A percentile compares a stretch with the other conserved stretches of the same genome.
Conservation (phyloP, 2,888 invertebrate genomes). For the Arenicola marina region DNA sequence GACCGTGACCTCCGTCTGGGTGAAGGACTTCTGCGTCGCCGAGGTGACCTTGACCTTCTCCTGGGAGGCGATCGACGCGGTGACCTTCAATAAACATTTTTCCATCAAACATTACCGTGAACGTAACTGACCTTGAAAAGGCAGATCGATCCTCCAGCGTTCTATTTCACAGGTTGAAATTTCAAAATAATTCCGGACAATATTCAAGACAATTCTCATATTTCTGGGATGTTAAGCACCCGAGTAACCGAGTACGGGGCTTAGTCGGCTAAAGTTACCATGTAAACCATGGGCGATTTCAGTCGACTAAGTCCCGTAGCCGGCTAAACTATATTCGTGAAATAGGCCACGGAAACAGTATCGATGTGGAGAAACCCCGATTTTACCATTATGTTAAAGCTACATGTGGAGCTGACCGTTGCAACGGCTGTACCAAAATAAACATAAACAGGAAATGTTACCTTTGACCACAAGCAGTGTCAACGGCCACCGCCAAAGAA, state of each 20-base stretch:
- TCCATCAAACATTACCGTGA: neutral
- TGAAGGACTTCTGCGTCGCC: constrained; percentile 28
- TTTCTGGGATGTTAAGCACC: neutral
- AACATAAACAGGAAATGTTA: too few species aligned
- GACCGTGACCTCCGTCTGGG: constrained; percentile 35
- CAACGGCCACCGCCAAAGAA: too few species aligned
- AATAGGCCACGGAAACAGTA: too few species aligned
- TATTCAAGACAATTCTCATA: neutral
- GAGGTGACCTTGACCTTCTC: constrained; percentile 32
- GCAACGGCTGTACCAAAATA: too few species aligned
- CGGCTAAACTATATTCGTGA: too few species aligned
- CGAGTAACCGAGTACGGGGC: neutral
- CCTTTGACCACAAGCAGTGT: too few species aligned
- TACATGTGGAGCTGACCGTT: too few species aligned
- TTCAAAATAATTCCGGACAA: neutral
- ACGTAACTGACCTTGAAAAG: too few species aligned
- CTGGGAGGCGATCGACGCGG: constrained; percentile 26
- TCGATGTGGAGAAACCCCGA: too few species aligned
- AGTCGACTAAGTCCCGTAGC: too few species aligned
- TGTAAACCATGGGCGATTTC: neutral
- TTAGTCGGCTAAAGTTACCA: neutral
- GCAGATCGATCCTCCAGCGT: too few species aligned
- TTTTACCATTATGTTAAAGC: too few species aligned
- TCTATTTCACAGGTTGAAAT: neutral
- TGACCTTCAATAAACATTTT: constrained; percentile 26